Evolutionary conservation across 2,797 vertebrate species (phyloP).

Genomic region (Notolepis coatsorum): DNA sequence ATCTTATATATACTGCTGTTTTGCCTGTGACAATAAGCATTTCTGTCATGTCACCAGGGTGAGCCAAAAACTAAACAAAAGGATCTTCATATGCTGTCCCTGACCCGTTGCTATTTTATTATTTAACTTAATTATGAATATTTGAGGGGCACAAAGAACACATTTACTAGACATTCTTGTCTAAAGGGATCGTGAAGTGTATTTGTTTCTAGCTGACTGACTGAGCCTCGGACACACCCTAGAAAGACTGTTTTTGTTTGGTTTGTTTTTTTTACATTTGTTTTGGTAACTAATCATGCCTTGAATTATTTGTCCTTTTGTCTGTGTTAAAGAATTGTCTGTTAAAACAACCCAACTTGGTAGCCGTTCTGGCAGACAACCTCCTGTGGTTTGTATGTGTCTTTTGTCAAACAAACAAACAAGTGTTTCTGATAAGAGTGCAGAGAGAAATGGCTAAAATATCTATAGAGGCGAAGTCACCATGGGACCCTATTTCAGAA

Average conservation of each 20-base stretch:
- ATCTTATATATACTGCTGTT: background rate
- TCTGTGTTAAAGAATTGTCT: background rate
- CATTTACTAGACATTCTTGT: background rate
- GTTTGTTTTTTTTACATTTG: background rate
- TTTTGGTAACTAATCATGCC: background rate
- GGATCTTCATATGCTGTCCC: background rate
- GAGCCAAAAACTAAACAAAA: no score
- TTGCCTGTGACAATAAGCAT: background rate
- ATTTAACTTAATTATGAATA: background rate
- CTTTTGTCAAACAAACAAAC: no score
- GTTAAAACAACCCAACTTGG: no score
- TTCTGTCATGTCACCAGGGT: background rate
- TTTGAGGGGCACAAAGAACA: background rate
- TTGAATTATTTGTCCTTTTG: constrained; percentile 3
- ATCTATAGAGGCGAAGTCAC: no score
- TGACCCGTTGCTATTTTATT: background rate
- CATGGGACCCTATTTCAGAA: no score
- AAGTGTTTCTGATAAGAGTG: no score
- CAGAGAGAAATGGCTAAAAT: no score
- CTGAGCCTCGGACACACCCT: constrained; percentile 17
- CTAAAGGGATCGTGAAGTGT: background rate
- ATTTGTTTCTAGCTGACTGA: constrained; percentile 10
- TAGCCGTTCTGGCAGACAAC: no score
- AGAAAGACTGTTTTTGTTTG: background rate
- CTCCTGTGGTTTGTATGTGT: no score